Evolutionary conservation across 2,113 vertebrate genomes (phyloP), one percentile per base, ranked within the genome.

Genomic region (Physeter macrocephalus): DNA sequence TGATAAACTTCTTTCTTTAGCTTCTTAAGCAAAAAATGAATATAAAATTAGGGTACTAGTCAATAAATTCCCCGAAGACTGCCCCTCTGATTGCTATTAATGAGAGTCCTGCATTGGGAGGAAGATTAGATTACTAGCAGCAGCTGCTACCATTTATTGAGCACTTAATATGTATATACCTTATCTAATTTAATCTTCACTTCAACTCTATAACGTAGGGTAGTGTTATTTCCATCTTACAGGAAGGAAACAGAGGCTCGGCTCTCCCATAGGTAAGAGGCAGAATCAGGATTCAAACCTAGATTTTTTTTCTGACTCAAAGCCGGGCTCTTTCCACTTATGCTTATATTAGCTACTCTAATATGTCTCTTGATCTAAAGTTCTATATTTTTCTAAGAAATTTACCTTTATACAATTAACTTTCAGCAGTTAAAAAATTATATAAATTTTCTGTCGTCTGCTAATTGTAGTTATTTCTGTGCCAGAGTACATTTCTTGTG

Each of bases 331-430:
- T 67, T 84, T 88, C 21, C 74, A 7, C 2, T 62, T 84, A 54
- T 3, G 31, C 57, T 57, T 74, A 3, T 14, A 43, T 78, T 83
- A 20, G 57, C 41, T 90, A n/a, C 10, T 57, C 14, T 86, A 52
- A 52, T 52, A 52, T 5, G 20, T 61, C 41, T 92, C 15, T 93
- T 92, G 46, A 72, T 69, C 54, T 87, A n/a, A 95, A 69, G 25
- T 86, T 94, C 49, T 83, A 2, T 64, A 31, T 95, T 82, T 96
- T 87, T 95, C 34, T 91, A 77, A 95, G 46, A 92, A 91, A 84
- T 80, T 90, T 11, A 81, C 21, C 23, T 94, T 46, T 66, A 9
- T 78, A 6, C 92, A 29, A 69, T 54, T 91, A 93, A 69, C 39
- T 67, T 94, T 74, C 21, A 86, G 6, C 78, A 64, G 81, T 93